Conservation (phyloP, 2,113 vertebrate species). For the Corythoichthys intestinalis region DNA sequence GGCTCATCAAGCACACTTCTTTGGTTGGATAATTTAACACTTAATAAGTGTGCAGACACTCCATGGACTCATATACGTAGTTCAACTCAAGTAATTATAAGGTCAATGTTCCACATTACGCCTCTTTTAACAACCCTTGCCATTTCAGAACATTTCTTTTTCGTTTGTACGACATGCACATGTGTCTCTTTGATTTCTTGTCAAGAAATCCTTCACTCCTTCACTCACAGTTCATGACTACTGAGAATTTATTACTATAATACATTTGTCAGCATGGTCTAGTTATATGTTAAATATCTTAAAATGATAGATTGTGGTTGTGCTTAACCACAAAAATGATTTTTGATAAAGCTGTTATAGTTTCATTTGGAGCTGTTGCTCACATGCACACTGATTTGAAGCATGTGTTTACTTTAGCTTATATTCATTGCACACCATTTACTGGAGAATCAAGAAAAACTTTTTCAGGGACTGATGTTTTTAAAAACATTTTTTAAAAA, state of each 20-base stretch:
- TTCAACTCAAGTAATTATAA: background rate
- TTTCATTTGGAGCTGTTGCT: slow-evolving; percentile 14
- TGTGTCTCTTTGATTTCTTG: slow-evolving; percentile 22
- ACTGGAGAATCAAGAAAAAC: background rate
- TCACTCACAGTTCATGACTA: background rate
- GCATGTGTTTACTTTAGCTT: slow-evolving; percentile 20
- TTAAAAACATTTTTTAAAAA: background rate
- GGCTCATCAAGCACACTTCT: too few species aligned
- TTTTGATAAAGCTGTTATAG: slow-evolving; percentile 4
- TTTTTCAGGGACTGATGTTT: background rate
- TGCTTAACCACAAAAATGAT: background rate
- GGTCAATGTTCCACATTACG: background rate
- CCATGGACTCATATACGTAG: background rate
- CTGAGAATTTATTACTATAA: slow-evolving; percentile 27
- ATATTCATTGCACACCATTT: slow-evolving; percentile 4
- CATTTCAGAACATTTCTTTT: background rate
- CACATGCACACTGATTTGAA: slow-evolving; percentile 19
- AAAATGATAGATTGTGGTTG: slow-evolving; percentile 12
- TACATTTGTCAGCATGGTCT: background rate
- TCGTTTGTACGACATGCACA: background rate
- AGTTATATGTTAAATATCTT: slow-evolving; percentile 2
- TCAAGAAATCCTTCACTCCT: slow-evolving; percentile 19
- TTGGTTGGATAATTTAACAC: too few species aligned
- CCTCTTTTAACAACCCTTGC: background rate
- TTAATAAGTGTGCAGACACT: background rate